A percentile compares a stretch with the other conserved stretches of the same genome.
Evolutionary conservation across 2,113 vertebrate genomes (phyloP).

Genomic region (Xenopus borealis): DNA sequence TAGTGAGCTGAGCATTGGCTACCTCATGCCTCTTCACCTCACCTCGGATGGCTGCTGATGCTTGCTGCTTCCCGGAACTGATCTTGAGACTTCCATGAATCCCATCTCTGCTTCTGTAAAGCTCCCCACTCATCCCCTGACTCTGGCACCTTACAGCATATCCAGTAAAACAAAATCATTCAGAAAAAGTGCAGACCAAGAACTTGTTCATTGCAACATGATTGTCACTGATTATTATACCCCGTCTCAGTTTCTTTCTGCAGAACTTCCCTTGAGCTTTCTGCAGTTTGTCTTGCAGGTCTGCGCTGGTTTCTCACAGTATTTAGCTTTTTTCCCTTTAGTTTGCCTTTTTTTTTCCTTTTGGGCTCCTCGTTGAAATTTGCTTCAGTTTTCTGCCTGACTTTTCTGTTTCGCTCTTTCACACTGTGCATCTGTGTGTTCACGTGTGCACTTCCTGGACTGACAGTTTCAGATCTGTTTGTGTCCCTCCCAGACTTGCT

Average conservation of each 20-base stretch:
- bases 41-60: constrained; percentile 67
- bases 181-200: neutral
- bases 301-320: neutral
- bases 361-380: neutral
- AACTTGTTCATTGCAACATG: constrained; percentile 2
- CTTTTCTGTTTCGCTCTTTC: constrained; percentile 1
- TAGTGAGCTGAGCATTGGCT: constrained; percentile 63
- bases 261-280: neutral
- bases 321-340: neutral
- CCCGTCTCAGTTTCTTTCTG: neutral
- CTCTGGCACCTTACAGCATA: neutral
- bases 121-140: constrained; percentile 17
- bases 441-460: constrained; percentile 24
- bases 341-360: neutral
- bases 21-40: constrained; percentile 71
- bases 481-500: constrained; percentile 40
- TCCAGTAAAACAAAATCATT: constrained; percentile 1
- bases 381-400: neutral
- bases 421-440: constrained; percentile 9
- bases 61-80: constrained; percentile 61
- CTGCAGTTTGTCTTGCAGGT: neutral
- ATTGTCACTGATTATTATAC: neutral
- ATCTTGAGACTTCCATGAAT: constrained; percentile 58
- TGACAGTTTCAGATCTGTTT: constrained; percentile 39
- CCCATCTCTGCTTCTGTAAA: constrained; percentile 22